Percentiles rank a stretch among this genome's conserved stretches.
These are phyloP conservation scores for Penaeus japonicus DNA, from an alignment of 1,140 invertebrate species.

Conservation along the genomic window DNA sequence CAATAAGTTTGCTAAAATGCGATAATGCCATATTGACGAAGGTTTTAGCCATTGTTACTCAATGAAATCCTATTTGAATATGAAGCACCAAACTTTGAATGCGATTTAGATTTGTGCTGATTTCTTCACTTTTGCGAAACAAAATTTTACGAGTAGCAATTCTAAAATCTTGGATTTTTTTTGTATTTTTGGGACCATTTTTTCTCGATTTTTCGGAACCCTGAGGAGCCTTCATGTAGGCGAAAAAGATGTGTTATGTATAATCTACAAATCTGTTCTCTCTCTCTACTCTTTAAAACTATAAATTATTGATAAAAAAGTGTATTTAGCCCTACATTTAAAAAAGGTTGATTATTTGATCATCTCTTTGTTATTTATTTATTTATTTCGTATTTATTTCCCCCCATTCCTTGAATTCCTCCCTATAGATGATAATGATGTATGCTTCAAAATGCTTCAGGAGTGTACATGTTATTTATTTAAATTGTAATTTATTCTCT, in stretches of 20 bases:
- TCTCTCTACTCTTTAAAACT: too few species aligned
- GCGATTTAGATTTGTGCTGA: too few species aligned
- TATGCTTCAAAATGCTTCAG: background rate
- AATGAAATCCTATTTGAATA: background rate
- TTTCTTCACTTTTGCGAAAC: too few species aligned
- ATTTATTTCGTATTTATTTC: conserved; percentile 7
- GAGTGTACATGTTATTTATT: conserved; percentile 9
- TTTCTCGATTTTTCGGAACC: too few species aligned
- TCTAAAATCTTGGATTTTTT: too few species aligned
- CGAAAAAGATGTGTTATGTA: too few species aligned
- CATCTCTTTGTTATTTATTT: background rate
- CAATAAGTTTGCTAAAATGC: conserved; percentile 28
- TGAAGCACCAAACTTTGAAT: too few species aligned
- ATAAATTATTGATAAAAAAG: background rate
- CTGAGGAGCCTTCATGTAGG: too few species aligned
- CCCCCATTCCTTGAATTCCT: background rate
- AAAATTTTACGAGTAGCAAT: too few species aligned
- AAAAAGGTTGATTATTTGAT: background rate
- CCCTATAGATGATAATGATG: background rate
- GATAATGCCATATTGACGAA: conserved; percentile 42
- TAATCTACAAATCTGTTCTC: too few species aligned
- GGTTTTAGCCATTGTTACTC: background rate
- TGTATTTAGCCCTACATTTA: background rate
- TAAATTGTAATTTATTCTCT: conserved; percentile 17
- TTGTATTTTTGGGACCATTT: too few species aligned